A percentile compares a stretch with the other conserved stretches of the same genome.
Conservation (phyloP, 2,888 invertebrate genomes). For the Carterocephalus palaemon region DNA sequence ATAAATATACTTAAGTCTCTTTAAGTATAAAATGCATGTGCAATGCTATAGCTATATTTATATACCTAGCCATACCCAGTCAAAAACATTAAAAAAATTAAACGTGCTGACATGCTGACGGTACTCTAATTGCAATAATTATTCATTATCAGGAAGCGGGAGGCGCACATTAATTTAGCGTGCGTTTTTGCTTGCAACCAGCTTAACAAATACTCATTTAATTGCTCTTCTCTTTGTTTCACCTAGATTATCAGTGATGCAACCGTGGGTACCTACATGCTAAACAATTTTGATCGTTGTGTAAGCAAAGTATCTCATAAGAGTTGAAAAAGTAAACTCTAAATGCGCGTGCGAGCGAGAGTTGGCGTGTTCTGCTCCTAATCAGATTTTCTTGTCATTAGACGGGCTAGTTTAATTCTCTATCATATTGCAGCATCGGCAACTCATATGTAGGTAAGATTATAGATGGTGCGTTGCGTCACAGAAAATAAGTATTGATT, state of each 20-base stretch:
- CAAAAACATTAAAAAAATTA: too few relatives aligned
- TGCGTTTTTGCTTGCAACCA: constrained; percentile 60
- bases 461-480: constrained; percentile 13
- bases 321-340: constrained; percentile 45
- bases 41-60: too few relatives aligned
- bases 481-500: not conserved
- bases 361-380: constrained; percentile 51
- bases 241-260: constrained; percentile 60
- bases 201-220: constrained; percentile 73
- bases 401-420: constrained; percentile 29
- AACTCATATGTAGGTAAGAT: constrained; percentile 29
- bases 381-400: constrained; percentile 52
- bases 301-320: constrained; percentile 41
- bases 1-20: too few relatives aligned
- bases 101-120: constrained; percentile 41
- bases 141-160: constrained; percentile 73
- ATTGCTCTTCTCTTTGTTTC: constrained; percentile 70
- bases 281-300: constrained; percentile 63
- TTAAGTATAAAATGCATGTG: too few relatives aligned
- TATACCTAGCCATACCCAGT: too few relatives aligned
- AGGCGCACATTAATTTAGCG: constrained; percentile 64
- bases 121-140: constrained; percentile 72
- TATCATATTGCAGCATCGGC: constrained; percentile 30
- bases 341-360: constrained; percentile 41
- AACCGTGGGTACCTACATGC: constrained; percentile 53